Evolutionary conservation across 2,113 vertebrate genomes (phyloP).

Genomic region (Macroglossus sobrinus): DNA sequence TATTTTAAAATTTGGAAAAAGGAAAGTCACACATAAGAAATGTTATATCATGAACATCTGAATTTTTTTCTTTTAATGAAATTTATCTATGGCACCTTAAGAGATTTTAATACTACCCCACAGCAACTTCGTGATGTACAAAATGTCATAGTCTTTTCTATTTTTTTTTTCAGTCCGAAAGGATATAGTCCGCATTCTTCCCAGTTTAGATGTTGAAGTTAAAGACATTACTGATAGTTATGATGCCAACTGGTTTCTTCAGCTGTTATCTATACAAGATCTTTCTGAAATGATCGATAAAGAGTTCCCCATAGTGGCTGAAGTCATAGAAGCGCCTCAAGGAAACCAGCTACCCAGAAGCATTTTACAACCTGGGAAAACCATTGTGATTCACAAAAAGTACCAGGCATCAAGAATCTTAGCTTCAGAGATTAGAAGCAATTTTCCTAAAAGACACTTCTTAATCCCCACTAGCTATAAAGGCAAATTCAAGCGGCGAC

Average conservation of each 20-base stretch:
- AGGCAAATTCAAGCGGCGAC: constrained; percentile 88
- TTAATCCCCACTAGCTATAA: constrained; percentile 89
- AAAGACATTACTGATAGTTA: constrained; percentile 87
- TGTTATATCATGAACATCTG: background rate
- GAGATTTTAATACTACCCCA: background rate
- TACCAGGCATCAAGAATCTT: constrained; percentile 83
- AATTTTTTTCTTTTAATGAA: background rate
- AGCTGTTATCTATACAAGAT: constrained; percentile 83
- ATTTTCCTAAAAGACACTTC: constrained; percentile 84
- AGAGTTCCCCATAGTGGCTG: constrained; percentile 86
- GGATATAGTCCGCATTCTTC: constrained; percentile 84
- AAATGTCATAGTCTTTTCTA: constrained; percentile 3
- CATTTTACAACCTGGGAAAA: constrained; percentile 77
- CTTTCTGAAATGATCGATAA: constrained; percentile 83
- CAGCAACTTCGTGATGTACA: constrained; percentile 1
- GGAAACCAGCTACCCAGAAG: constrained; percentile 66
- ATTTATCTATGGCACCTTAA: background rate
- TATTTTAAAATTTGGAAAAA: background rate
- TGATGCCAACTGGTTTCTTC: constrained; percentile 83
- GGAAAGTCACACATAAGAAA: background rate
- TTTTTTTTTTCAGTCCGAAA: constrained; percentile 82
- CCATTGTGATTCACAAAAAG: constrained; percentile 85
- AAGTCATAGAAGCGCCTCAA: constrained; percentile 83
- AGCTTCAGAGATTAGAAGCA: constrained; percentile 87
- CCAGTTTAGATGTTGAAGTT: constrained; percentile 90